These are phyloP conservation scores for Heterotilapia buettikoferi DNA, from an alignment of 2,113 vertebrate species.

Conservation along the genomic window DNA sequence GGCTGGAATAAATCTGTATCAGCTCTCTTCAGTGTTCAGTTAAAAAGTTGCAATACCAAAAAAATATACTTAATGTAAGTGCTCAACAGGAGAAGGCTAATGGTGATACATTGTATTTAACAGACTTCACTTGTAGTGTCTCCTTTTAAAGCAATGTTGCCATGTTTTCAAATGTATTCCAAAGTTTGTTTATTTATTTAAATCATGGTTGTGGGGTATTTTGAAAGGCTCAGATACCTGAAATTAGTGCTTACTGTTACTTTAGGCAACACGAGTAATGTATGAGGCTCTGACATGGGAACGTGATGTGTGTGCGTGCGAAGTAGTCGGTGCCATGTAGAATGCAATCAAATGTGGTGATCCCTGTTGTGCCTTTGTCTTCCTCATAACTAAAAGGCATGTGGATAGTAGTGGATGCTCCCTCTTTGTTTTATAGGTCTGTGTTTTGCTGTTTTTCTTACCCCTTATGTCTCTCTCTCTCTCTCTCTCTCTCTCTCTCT, in stretches of 20 bases:
- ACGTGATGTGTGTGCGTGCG: neutral
- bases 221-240: neutral
- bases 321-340: constrained; percentile 2
- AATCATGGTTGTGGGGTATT: neutral
- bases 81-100: neutral
- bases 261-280: neutral
- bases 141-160: neutral
- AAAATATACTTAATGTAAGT: neutral
- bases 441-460: neutral
- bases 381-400: constrained; percentile 8
- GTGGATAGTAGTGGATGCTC: neutral
- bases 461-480: neutral
- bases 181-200: neutral
- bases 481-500: constrained; percentile 27
- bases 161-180: neutral
- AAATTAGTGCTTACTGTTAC: neutral
- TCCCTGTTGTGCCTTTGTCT: constrained; percentile 22
- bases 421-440: neutral
- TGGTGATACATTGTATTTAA: neutral
- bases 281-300: neutral
- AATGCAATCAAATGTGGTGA: constrained; percentile 39
- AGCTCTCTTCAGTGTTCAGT: neutral
- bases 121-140: neutral
- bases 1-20: neutral
- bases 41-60: neutral